These are phyloP conservation scores for Drosophila fungiperda DNA, from an alignment of 2,888 invertebrate genomes.

Conservation along the genomic window DNA sequence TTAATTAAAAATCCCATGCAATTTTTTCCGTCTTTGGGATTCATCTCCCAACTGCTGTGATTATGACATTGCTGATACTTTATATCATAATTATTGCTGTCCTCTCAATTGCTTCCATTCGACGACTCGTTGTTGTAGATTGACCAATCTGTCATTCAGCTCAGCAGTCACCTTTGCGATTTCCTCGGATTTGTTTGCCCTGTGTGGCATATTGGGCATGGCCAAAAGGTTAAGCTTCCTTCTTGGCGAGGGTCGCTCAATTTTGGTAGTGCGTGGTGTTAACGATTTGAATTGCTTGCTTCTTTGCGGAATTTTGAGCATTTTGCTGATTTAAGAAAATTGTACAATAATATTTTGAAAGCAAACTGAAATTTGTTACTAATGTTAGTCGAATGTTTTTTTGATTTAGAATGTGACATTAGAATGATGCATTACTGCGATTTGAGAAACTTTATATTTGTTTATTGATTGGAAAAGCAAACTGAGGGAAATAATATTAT, in stretches of 20 bases:
- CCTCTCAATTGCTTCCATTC: slow-evolving; percentile 40
- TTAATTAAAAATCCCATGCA: not conserved
- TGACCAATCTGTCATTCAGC: slow-evolving; percentile 32
- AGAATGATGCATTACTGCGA: not conserved
- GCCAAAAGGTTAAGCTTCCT: slow-evolving; percentile 12
- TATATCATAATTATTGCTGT: not conserved
- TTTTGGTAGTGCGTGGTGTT: slow-evolving; percentile 25
- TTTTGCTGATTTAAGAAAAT: slow-evolving; percentile 3
- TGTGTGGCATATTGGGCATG: slow-evolving; percentile 19
- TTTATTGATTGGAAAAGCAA: not conserved
- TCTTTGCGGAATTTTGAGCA: slow-evolving; percentile 52
- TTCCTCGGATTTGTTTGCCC: slow-evolving; percentile 47
- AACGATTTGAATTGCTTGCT: slow-evolving; percentile 10
- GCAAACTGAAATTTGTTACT: not conserved
- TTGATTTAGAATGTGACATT: not conserved
- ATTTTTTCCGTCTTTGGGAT: not conserved
- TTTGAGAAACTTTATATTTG: not conserved
- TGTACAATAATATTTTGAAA: not conserved
- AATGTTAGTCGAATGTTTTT: not conserved
- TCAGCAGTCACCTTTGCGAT: slow-evolving; percentile 34
- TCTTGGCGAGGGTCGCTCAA: slow-evolving; percentile 34
- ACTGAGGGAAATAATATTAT: not conserved
- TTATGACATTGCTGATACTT: not conserved
- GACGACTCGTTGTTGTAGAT: slow-evolving; percentile 35
- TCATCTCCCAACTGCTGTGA: not conserved